Base-by-base conservation (phyloP, 2,888 invertebrate genomes). In the Stegophylla sp. region DNA sequence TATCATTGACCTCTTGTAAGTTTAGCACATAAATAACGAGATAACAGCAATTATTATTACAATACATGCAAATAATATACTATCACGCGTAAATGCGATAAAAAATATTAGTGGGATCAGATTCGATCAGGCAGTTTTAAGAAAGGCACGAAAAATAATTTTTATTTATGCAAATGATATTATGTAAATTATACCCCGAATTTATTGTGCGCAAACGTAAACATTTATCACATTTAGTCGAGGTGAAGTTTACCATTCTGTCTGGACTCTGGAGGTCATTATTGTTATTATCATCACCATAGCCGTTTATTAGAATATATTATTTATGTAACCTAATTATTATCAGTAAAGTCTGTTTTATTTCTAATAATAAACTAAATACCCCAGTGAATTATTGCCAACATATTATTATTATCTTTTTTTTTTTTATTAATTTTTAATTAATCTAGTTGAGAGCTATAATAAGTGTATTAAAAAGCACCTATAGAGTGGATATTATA, bases 191-290 rank as follows among this genome's bases (percentile, higher is more conserved):
- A 34, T 7, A 56, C 23, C n/a, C 13, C 15, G 3, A 28, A 28
- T 26, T 67, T 34, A 67, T 45, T 56, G 20, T 20, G 51, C 7
- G 15, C 20, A 23, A 63, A 48, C 3, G 10, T 51, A 10, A 48
- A 20, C 15, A 63, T 74, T 74, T 34, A 74, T 17, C 20, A 48
- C 28, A 34, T 48, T 61, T 41, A 2, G 13, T 43, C 48, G 48
- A 48, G 48, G 43, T 63, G 48, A 74, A 28, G 20, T 51, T 63
- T 48, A 20, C 10, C 17, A 34, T 34, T 63, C n/a, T n/a, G 66
- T 34, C 34, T 34, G 34, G 34, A 34, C 34, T 67, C 67, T 45
- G 34, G 56, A 77, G 59, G 76, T 59, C 76, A 66, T 43, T 45
- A 67, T 76, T 15, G 20, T 66, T n/a, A 41, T 75, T 64, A 28